These are phyloP conservation scores for Apistogramma diplotaenia DNA, from an alignment of 2,113 vertebrate genomes.

Conservation along the genomic window DNA sequence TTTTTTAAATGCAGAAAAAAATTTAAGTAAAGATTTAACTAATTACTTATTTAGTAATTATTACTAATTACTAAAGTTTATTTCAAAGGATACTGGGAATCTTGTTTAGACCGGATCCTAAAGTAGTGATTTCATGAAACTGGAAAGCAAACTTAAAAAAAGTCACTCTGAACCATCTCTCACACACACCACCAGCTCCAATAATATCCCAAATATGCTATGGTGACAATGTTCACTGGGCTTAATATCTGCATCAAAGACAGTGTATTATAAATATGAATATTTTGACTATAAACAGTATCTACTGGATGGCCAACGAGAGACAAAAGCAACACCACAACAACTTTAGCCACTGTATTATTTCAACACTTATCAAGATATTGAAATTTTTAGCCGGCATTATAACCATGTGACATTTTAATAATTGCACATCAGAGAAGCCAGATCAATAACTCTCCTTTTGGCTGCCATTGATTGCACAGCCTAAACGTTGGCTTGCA, in stretches of 20 bases:
- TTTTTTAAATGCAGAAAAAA: too few relatives aligned
- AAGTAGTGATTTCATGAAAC: neutral
- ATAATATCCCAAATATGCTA: neutral
- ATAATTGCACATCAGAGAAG: neutral
- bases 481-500: conserved; percentile 11
- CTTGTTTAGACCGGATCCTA: too few relatives aligned
- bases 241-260: neutral
- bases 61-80: too few relatives aligned
- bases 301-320: neutral
- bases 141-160: neutral
- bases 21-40: too few relatives aligned
- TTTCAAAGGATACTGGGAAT: too few relatives aligned
- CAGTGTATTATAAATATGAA: neutral
- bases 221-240: neutral
- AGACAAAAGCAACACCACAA: neutral
- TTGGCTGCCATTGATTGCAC: neutral
- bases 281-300: neutral
- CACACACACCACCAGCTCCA: neutral
- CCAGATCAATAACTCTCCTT: neutral
- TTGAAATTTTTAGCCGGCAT: neutral
- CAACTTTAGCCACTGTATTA: neutral
- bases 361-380: neutral
- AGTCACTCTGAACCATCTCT: neutral
- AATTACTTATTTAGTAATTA: too few relatives aligned
- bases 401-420: neutral